phyloP scores from a whole-genome alignment of 1,140 invertebrate genomes.

The Archegozetes longisetosus region DNA sequence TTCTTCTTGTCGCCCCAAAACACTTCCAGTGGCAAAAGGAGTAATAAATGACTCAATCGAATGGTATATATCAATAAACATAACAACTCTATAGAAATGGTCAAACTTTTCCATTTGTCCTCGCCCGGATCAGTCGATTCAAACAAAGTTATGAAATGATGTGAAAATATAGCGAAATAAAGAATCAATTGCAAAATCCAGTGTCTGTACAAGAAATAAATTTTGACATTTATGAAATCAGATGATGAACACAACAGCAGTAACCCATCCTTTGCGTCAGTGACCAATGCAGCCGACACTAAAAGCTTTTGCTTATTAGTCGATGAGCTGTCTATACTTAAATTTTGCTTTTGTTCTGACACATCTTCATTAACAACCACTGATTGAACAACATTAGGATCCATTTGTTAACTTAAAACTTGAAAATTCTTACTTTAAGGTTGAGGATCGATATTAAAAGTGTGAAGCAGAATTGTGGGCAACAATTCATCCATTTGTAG shows the following conservation, averaged over 20 bases:
- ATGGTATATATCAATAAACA: slow-evolving; percentile 29
- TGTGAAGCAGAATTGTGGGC: too few relatives aligned
- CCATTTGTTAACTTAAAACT: too few relatives aligned
- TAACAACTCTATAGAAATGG: slow-evolving; percentile 30
- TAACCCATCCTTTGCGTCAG: slow-evolving; percentile 31
- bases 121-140: slow-evolving; percentile 29
- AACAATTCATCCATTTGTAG: too few relatives aligned
- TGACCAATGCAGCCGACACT: slow-evolving; percentile 28
- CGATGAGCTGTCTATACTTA: neutral
- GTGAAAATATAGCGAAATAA: slow-evolving; percentile 29
- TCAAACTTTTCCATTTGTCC: slow-evolving; percentile 14
- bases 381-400: too few relatives aligned
- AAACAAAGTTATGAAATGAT: slow-evolving; percentile 32
- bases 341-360: too few relatives aligned
- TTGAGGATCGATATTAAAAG: too few relatives aligned
- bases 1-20: slow-evolving; percentile 35
- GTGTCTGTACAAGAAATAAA: slow-evolving; percentile 24
- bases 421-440: too few relatives aligned
- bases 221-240: slow-evolving; percentile 21
- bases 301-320: slow-evolving; percentile 26
- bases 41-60: slow-evolving; percentile 28
- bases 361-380: too few relatives aligned
- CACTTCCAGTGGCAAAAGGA: slow-evolving; percentile 26
- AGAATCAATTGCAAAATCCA: slow-evolving; percentile 24
- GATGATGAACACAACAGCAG: slow-evolving; percentile 30